Evolutionary conservation across 2,113 vertebrate species (phyloP).

Genomic region (Pelusios castaneus): DNA sequence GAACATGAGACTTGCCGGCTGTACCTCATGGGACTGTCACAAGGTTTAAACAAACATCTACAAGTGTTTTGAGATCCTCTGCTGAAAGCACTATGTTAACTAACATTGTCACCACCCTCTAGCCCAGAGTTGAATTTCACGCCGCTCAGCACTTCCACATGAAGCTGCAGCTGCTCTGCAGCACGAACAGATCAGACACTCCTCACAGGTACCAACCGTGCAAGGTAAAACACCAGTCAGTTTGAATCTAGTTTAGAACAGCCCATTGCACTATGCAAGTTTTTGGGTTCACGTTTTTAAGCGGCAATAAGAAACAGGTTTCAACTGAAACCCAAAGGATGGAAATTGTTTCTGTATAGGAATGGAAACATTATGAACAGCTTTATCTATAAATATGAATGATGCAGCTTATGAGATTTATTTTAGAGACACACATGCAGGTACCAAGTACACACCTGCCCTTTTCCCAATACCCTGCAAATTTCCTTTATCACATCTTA

Average conservation of each 20-base stretch:
- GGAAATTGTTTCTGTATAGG: neutral
- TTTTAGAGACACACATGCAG: neutral
- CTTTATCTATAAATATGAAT: neutral
- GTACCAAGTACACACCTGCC: too few relatives aligned
- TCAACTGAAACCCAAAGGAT: neutral
- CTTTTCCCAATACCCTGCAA: conserved; percentile 10
- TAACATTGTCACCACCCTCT: accelerated
- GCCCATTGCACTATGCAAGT: accelerated
- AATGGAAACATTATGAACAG: neutral
- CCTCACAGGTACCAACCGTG: accelerated
- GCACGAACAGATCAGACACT: neutral
- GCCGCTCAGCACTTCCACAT: neutral
- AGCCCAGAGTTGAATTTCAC: neutral
- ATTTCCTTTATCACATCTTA: conserved; percentile 28
- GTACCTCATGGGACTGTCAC: too few relatives aligned
- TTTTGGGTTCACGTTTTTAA: neutral
- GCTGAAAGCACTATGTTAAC: neutral
- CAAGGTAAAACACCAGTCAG: neutral
- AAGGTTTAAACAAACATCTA: neutral
- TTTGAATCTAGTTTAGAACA: neutral
- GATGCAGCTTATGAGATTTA: neutral
- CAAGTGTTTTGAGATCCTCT: neutral
- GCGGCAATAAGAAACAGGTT: neutral
- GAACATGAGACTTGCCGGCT: too few relatives aligned
- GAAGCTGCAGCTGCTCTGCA: accelerated